phyloP scores from a whole-genome alignment of 2,113 vertebrate species.

The Rhagologus leucostigma region DNA sequence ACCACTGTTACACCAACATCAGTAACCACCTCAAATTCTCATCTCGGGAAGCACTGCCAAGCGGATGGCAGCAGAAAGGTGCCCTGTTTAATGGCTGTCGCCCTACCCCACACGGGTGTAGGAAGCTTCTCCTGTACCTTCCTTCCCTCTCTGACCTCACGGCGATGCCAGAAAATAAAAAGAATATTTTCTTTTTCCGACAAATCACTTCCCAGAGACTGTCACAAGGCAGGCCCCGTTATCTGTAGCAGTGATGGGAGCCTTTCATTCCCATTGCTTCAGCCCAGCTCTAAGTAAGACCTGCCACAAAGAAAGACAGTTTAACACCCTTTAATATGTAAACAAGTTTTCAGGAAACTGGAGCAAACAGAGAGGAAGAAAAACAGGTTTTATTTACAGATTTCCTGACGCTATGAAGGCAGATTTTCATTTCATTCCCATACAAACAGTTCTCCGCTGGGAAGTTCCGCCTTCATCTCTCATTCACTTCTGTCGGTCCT shows the following conservation, averaged over 20 bases:
- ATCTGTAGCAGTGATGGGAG: neutral
- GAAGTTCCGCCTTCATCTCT: neutral
- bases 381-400: neutral
- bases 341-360: neutral
- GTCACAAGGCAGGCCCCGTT: neutral
- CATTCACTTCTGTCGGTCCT: neutral
- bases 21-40: neutral
- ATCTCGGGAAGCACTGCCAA: neutral
- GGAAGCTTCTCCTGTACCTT: neutral
- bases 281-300: neutral
- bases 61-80: neutral
- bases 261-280: neutral
- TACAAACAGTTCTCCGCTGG: neutral
- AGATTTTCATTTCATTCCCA: neutral
- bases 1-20: neutral
- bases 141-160: neutral
- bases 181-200: neutral
- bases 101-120: neutral
- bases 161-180: neutral
- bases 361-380: neutral
- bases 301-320: neutral
- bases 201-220: neutral
- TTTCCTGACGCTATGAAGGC: neutral
- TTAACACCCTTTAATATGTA: neutral
- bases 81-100: neutral